Evolutionary conservation across 2,888 invertebrate species (phyloP).

Genomic region (Stenolophus ochropezus): DNA sequence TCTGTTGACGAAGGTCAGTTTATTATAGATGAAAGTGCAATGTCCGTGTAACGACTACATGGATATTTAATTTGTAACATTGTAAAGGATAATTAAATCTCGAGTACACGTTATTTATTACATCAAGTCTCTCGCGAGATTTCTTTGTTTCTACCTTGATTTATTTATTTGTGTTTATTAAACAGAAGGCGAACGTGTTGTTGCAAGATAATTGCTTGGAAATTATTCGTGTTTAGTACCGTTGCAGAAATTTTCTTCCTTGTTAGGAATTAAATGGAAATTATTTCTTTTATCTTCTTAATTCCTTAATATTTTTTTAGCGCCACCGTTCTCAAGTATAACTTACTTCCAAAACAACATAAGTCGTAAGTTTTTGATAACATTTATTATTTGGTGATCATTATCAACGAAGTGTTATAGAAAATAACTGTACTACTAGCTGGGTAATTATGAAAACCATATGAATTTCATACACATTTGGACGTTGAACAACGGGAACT

Average conservation of each 20-base stretch:
- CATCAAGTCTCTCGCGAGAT: conserved; percentile 23
- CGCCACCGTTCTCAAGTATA: too few species aligned
- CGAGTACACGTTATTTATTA: conserved; percentile 21
- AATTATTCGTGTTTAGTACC: not conserved
- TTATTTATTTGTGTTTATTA: conserved; percentile 22
- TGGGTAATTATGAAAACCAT: too few species aligned
- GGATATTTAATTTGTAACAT: conserved; percentile 34
- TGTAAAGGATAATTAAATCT: conserved; percentile 29
- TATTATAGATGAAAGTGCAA: conserved; percentile 30
- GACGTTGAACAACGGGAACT: too few species aligned
- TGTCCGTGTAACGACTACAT: conserved; percentile 16
- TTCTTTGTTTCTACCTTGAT: conserved; percentile 14
- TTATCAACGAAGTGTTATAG: too few species aligned
- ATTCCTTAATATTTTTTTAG: too few species aligned
- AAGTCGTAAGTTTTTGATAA: too few species aligned
- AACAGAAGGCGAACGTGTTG: conserved; percentile 15
- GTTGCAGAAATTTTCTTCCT: not conserved
- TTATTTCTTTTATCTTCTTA: too few species aligned
- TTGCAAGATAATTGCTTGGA: not conserved
- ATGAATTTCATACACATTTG: too few species aligned
- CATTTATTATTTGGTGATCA: too few species aligned
- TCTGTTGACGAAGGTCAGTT: conserved; percentile 37
- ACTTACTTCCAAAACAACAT: too few species aligned
- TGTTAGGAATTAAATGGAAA: not conserved
- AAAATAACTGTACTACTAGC: too few species aligned